Conservation (phyloP, 2,113 vertebrate genomes). For the Plectropomus leopardus region DNA sequence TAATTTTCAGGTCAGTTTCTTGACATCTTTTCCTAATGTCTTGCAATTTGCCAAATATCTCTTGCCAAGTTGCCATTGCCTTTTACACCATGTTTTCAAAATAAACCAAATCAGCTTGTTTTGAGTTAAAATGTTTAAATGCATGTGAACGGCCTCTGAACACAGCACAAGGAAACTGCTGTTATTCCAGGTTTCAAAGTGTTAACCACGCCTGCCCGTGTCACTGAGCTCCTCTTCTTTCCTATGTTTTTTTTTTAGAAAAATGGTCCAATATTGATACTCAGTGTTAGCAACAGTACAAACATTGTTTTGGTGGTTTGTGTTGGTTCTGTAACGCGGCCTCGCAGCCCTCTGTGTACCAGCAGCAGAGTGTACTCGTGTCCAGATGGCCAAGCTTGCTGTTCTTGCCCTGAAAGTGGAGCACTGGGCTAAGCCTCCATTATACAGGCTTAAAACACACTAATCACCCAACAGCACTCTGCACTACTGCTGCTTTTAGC, state of each 20-base stretch:
- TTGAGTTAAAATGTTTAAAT: too few relatives aligned
- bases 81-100: too few relatives aligned
- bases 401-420: constrained; percentile 79
- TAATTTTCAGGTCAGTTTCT: too few relatives aligned
- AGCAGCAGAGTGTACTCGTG: constrained; percentile 37
- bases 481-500: constrained; percentile 57
- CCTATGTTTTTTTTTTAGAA: background rate
- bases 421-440: constrained; percentile 85
- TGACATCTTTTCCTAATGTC: too few relatives aligned
- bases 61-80: too few relatives aligned
- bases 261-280: too few relatives aligned
- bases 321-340: constrained; percentile 6
- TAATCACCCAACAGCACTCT: constrained; percentile 68
- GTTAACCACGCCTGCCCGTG: too few relatives aligned
- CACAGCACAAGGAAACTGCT: too few relatives aligned
- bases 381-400: constrained; percentile 78
- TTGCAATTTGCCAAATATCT: too few relatives aligned
- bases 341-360: constrained; percentile 7
- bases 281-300: background rate
- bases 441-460: constrained; percentile 80
- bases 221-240: background rate
- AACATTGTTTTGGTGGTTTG: background rate
- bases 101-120: too few relatives aligned
- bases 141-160: too few relatives aligned
- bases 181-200: too few relatives aligned